Percentiles rank a stretch among this genome's conserved stretches.
Conservation (phyloP, 2,113 vertebrate species). For the Rhegmatorhina hoffmannsi region DNA sequence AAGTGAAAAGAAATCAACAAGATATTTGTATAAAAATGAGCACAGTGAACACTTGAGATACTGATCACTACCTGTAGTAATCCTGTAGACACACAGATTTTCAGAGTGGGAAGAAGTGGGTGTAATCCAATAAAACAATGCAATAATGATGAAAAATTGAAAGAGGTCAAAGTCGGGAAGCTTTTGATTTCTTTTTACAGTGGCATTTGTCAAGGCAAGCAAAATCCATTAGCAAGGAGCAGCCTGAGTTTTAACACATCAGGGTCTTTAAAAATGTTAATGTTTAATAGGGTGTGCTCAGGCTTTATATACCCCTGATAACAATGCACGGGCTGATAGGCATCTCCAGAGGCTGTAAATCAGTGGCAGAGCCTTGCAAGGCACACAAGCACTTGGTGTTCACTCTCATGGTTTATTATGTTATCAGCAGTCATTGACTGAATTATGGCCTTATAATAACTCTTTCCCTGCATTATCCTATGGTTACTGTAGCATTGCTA, state of each 20-base stretch:
- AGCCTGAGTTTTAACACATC: conserved; percentile 53
- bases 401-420: conserved; percentile 45
- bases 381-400: conserved; percentile 3
- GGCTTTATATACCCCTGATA: conserved; percentile 16
- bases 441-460: conserved; percentile 53
- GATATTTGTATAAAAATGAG: background rate
- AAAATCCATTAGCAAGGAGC: conserved; percentile 46
- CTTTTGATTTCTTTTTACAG: conserved; percentile 19
- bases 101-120: background rate
- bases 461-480: conserved; percentile 20
- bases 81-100: background rate
- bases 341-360: conserved; percentile 51
- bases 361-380: conserved; percentile 27
- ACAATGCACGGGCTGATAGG: conserved; percentile 22
- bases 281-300: conserved; percentile 59
- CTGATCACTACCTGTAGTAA: background rate
- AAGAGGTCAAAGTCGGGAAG: conserved; percentile 10
- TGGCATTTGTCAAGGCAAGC: conserved; percentile 41
- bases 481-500: conserved; percentile 9
- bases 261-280: conserved; percentile 60
- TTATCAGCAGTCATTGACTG: conserved; percentile 56
- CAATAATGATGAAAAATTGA: background rate
- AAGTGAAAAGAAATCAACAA: background rate
- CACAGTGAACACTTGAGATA: background rate
- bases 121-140: conserved; percentile 4